Evolutionary conservation across 2,888 invertebrate species (phyloP), one percentile per base, ranked within the genome.

Genomic region (Hypena proboscidalis): DNA sequence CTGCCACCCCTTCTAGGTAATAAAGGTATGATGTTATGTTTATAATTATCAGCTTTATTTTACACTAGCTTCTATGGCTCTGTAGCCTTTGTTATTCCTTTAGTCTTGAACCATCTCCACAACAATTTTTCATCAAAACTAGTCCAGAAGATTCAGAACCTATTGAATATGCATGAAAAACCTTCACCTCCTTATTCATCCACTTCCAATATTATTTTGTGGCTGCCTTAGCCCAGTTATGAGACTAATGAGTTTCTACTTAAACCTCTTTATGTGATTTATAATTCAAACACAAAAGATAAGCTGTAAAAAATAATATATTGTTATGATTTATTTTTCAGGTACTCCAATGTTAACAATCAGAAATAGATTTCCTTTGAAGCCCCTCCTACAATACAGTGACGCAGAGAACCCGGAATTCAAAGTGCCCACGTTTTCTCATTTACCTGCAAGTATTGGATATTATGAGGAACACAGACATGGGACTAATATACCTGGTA

Each of bases 401-500:
- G 94, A 94, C 62, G 91, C 92, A 7, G 86, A 89, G 46, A 92
- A 93, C 67, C 69, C 90, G 0, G 90, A 89, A 15, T 91, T 92
- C 15, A 84, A 90, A 42, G 87, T 96, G 23, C 93, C 94, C 1
- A 83, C 85, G 14, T 94, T 90, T 55, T 79, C 90, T 29, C 90
- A 92, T 71, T 92, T 93, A 70, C 95, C 97, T 0, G 83, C 91
- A 56, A 85, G 86, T 37, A 71, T 94, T 36, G 95, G 95, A 3
- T 94, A 94, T 58, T 58, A 50, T 14, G 82, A 78, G 22, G 87
- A 92, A 30, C 77, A 92, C 64, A 85, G 93, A 55, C 94, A 94
- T 82, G 94, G 94, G 2, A 93, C 95, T 10, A 95, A 94, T 79
- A 92, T 96, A 64, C 97, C 97, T 75, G 96, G 95, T 95, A 83